Conservation (phyloP, 2,888 invertebrate genomes). For the Hypomecis punctinalis region DNA sequence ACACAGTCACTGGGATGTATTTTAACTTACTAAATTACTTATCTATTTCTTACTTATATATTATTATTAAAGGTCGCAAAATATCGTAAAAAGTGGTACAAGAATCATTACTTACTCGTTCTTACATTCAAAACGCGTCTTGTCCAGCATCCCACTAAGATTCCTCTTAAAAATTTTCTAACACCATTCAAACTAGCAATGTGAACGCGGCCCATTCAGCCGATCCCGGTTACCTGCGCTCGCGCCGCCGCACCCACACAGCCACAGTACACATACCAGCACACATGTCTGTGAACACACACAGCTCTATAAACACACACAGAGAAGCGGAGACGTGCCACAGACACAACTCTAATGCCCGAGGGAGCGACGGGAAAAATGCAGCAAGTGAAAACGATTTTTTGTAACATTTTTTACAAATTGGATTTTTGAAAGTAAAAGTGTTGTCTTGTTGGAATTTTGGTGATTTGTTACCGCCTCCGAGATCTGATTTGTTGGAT, state of each 20-base stretch:
- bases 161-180: conserved; percentile 73
- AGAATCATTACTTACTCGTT: background rate
- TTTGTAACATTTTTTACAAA: conserved; percentile 41
- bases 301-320: conserved; percentile 36
- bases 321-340: conserved; percentile 65
- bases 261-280: conserved; percentile 33
- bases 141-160: conserved; percentile 60
- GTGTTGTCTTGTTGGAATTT: conserved; percentile 47
- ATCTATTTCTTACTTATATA: no score
- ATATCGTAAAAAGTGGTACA: no score
- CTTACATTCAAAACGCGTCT: background rate
- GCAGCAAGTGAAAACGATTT: conserved; percentile 60
- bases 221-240: conserved; percentile 82
- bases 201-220: conserved; percentile 68
- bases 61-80: no score
- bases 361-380: conserved; percentile 58
- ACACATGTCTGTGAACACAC: background rate
- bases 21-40: no score
- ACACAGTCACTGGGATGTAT: no score
- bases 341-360: conserved; percentile 71
- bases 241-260: conserved; percentile 48
- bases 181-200: conserved; percentile 60
- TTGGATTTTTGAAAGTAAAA: conserved; percentile 42
- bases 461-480: conserved; percentile 40
- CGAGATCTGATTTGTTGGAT: conserved; percentile 8